Evolutionary conservation across 2,888 invertebrate genomes (phyloP), one percentile per base, ranked within the genome.

Genomic region (Perizoma flavofasciatum): DNA sequence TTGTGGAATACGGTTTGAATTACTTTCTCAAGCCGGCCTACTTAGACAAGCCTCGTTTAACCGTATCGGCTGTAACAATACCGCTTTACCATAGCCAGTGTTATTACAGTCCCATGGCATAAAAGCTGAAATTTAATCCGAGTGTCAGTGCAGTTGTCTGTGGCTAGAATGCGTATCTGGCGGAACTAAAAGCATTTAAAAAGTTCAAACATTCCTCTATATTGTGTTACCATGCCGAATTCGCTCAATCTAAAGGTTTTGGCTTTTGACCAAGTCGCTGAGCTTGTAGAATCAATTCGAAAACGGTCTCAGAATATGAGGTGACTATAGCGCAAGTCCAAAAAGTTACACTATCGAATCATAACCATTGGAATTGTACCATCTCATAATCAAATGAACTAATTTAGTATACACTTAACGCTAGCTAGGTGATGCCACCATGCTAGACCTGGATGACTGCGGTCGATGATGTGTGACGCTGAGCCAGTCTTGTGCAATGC

Each of bases 401-500:
- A 74, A 74, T 74, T 55, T 78, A 39, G 48, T 63, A 88, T 88
- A 86, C 88, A 85, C 89, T 89, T 89, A 86, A 74, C 67, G 74
- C 81, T 87, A 87, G 88, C 88, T 86, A 88, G 89, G 89, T 89
- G 85, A 83, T 79, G 81, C 79, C 89, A 90, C 88, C 89, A 86
- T 89, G 88, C 88, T 86, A 87, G 86, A 83, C 85, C 84, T 86
- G 84, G 70, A 87, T 90, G 89, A 85, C 83, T 74, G 83, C 84
- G 82, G 81, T 85, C 83, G 73, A 84, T 86, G 86, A 79, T 82
- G 80, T 78, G 79, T 85, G 83, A 85, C 85, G 80, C 82, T 84
- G 84, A 85, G 87, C 87, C 88, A 86, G 82, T 83, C 82, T 82
- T 86, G 91, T 91, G 91, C 90, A 85, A 88, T 90, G 89, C 85